Base-by-base conservation (phyloP, 1,140 invertebrate genomes). In the Archivesica marissinica region DNA sequence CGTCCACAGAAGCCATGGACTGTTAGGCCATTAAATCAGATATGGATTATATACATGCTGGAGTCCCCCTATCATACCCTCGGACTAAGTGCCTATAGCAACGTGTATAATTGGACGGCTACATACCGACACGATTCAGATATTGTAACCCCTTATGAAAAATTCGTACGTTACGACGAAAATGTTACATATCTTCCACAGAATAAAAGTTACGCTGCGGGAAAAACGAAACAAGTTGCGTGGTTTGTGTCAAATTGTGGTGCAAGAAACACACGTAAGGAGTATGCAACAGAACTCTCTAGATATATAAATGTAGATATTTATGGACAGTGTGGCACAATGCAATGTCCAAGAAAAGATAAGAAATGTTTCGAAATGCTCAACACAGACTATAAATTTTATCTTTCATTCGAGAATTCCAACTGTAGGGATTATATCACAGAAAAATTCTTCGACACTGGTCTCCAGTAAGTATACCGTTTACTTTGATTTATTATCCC, bases 301-400 rank as follows among this genome's bases (percentile, higher is more conserved):
- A 94, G 94, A 59, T 92, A 93, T 76, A 94, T 97, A 66, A 52
- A 90, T 3, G 95, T 97, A 6, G 96, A 97, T 90, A 94, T 96
- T 20, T 97, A 95, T 88, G 97, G 97, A 20, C 82, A 77, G 0
- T 97, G 97, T 93, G 92, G 92, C 11, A 78, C 50, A 11, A n/a
- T 87, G 11, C 84, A 76, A 11, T 94, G 93, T 80, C 86, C 89
- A 0, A 85, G 97, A 68, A 89, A 96, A 35, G 96, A 97, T 64
- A 28, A 17, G 0, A 96, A 97, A 90, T 99, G 98, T 90, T 97
- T 98, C 90, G 96, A 98, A 47, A 96, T 98, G 95, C 95, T 99
- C 23, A 96, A 98, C 90, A 96, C 95, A 72, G 97, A 98, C 75
- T 99, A 99, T 94, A 99, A 99, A 93, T 99, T 99, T 94, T 99